Percentiles rank a stretch among this genome's conserved stretches.
These are phyloP conservation scores for Centropus unirufus DNA, from an alignment of 2,113 vertebrate species.

Conservation along the genomic window DNA sequence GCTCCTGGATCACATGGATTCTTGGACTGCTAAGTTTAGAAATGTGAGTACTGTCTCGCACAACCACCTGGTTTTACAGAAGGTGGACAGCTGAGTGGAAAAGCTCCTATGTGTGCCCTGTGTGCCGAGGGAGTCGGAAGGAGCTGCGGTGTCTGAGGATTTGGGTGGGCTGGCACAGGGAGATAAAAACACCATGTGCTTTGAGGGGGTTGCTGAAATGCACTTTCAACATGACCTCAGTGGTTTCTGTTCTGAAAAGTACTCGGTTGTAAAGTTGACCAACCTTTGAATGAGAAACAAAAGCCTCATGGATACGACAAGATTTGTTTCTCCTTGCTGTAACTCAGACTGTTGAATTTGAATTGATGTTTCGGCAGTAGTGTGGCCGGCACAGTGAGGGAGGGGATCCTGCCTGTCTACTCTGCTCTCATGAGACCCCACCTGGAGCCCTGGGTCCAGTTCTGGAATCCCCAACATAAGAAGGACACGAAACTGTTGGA, in stretches of 20 bases:
- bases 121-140: neutral
- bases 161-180: neutral
- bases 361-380: neutral
- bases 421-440: too few relatives aligned
- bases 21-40: constrained; percentile 95
- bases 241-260: neutral
- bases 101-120: rapidly evolving
- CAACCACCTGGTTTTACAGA: neutral
- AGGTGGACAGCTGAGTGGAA: neutral
- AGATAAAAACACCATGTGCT: neutral
- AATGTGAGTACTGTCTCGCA: constrained; percentile 80
- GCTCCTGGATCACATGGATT: constrained; percentile 87
- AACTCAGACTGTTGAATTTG: neutral
- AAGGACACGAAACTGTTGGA: too few relatives aligned
- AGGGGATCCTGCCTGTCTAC: too few relatives aligned
- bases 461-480: too few relatives aligned
- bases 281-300: neutral
- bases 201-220: neutral
- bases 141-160: neutral
- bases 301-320: neutral
- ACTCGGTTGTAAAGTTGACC: neutral
- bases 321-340: neutral
- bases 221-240: rapidly evolving
- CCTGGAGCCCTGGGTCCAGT: too few relatives aligned
- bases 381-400: too few relatives aligned